These are phyloP conservation scores for Yoshiicerus persimilis DNA, from an alignment of 1,140 invertebrate genomes.

Conservation along the genomic window DNA sequence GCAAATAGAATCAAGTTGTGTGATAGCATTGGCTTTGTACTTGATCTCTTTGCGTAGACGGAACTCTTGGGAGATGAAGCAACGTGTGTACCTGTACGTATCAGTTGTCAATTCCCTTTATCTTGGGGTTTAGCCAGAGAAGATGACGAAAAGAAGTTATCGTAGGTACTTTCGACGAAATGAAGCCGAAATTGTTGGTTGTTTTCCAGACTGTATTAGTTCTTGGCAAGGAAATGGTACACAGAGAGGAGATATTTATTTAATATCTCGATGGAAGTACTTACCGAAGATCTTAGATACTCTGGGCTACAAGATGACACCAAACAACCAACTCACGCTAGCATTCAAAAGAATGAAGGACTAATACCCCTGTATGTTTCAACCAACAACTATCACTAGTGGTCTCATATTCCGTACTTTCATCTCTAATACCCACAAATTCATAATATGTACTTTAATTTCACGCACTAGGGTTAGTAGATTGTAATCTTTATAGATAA, in stretches of 20 bases:
- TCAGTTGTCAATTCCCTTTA: not conserved
- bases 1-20: not conserved
- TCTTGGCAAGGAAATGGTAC: not conserved
- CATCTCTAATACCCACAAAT: too few relatives aligned
- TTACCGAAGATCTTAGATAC: not conserved
- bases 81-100: not conserved
- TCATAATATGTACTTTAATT: too few relatives aligned
- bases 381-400: not conserved
- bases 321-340: not conserved
- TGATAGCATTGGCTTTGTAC: not conserved
- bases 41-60: not conserved
- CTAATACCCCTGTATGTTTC: not conserved
- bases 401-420: not conserved
- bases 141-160: not conserved
- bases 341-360: not conserved
- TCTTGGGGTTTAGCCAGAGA: not conserved
- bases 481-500: too few relatives aligned
- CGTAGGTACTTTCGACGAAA: not conserved
- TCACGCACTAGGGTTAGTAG: too few relatives aligned
- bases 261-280: not conserved
- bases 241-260: not conserved
- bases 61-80: not conserved
- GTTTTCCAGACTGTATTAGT: not conserved
- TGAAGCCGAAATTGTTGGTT: not conserved
- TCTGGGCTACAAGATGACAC: too few relatives aligned